These are phyloP conservation scores for Ypsolopha scabrella DNA, from an alignment of 2,888 invertebrate genomes.

Conservation along the genomic window DNA sequence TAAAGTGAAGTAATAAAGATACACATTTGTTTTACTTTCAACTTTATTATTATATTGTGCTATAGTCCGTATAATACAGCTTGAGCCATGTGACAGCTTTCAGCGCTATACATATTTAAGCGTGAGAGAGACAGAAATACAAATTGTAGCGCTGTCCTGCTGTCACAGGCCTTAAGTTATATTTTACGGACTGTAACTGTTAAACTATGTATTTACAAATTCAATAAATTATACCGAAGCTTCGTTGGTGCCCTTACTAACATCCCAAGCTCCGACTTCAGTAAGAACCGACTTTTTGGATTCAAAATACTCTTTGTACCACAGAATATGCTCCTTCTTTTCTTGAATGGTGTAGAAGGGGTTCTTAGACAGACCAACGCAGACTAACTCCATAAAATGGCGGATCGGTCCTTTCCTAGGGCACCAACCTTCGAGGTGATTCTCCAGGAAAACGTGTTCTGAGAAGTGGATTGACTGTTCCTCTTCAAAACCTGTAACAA, in stretches of 20 bases:
- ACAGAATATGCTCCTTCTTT: constrained; percentile 89
- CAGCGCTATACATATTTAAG: no score
- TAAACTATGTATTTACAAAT: not conserved
- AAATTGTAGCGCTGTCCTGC: no score
- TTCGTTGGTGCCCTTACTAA: constrained; percentile 15
- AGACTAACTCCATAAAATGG: constrained; percentile 98
- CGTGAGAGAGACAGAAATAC: no score
- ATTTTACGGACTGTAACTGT: no score
- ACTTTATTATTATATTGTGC: no score
- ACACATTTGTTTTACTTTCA: constrained; percentile 22
- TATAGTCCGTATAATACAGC: no score
- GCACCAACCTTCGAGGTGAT: constrained; percentile 89
- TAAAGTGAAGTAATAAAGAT: constrained; percentile 50
- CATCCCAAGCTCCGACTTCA: constrained; percentile 73
- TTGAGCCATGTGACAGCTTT: no score
- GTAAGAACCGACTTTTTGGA: constrained; percentile 79
- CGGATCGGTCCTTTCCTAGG: constrained; percentile 91
- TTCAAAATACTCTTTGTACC: constrained; percentile 93
- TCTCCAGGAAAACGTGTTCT: constrained; percentile 94
- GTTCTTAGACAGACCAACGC: constrained; percentile 94
- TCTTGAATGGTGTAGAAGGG: constrained; percentile 88
- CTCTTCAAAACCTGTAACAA: constrained; percentile 70
- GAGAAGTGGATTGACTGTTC: constrained; percentile 84
- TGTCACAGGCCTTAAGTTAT: no score
- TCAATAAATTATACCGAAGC: constrained; percentile 16